Evolutionary conservation across 2,113 vertebrate genomes (phyloP).

Genomic region (Rhizomys pruinosus): DNA sequence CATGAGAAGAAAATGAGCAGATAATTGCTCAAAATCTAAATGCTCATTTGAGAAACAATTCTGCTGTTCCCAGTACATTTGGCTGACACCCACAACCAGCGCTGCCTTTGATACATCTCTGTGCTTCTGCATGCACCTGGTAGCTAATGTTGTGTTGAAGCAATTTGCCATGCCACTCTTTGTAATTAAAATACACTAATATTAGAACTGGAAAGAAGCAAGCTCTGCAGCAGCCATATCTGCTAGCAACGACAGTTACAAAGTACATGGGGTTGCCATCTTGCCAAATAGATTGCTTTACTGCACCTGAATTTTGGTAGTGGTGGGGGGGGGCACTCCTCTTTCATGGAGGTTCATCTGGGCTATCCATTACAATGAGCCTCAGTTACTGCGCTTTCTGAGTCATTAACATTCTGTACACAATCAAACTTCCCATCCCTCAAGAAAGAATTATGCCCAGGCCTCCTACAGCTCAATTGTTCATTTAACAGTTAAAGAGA

Average conservation of each 20-base stretch:
- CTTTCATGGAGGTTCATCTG: conserved; percentile 48
- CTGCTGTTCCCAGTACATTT: neutral
- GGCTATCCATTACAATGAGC: conserved; percentile 48
- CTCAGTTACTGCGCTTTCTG: conserved; percentile 34
- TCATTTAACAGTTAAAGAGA: conserved; percentile 69
- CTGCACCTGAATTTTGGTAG: conserved; percentile 70
- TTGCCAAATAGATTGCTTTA: conserved; percentile 45
- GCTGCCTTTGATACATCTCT: conserved; percentile 13
- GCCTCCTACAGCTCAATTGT: conserved; percentile 75
- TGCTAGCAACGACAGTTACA: conserved; percentile 47
- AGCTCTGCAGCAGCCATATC: neutral
- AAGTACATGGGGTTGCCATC: neutral
- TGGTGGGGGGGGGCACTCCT: neutral
- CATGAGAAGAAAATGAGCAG: conserved; percentile 53
- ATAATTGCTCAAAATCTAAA: conserved; percentile 25
- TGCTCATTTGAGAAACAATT: neutral
- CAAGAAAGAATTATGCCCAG: conserved; percentile 64
- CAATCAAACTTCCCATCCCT: conserved; percentile 75
- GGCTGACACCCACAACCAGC: neutral
- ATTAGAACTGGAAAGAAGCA: conserved; percentile 44
- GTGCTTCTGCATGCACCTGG: neutral
- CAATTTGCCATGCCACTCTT: conserved; percentile 21
- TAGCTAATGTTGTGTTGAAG: conserved; percentile 47
- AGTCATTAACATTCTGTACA: conserved; percentile 71
- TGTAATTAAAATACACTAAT: conserved; percentile 43